Evolutionary conservation across 2,113 vertebrate genomes (phyloP), one percentile per base, ranked within the genome.

Genomic region (Tragulus kanchil): DNA sequence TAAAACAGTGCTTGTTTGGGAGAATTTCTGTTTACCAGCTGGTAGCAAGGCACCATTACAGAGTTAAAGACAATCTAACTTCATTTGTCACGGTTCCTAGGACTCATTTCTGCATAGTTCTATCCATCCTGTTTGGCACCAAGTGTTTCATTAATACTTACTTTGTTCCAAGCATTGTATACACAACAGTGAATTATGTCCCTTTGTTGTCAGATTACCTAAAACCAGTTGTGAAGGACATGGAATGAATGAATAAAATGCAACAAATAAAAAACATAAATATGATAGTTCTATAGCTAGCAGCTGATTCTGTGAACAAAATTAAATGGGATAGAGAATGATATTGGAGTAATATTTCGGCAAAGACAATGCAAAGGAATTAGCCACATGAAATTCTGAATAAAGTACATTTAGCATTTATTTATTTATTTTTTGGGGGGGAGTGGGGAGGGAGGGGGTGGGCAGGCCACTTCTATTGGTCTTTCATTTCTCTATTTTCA

Each of bases 21-120:
- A 95, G 92, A 95, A 90, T 94, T 96, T 56, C 87, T 81, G 2
- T 90, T 79, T 92, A 88, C 59, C 93, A 89, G 62, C 93, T 95
- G 90, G 88, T 96, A 56, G 58, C 42, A 65, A 71, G 52, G 62
- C 54, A 92, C 45, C 31, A 61, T 88, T 90, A 56, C 62, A 82
- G 67, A 96, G 31, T 96, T 88, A 95, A 85, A 86, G 54, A 84
- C 42, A 81, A 64, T 71, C 58, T 96, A 85, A 92, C 67, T 85
- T 88, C 26, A 77, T 85, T 94, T 83, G 88, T 85, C 78, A 45
- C 13, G 69, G 58, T 69, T 69, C 48, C 50, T 64, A 42, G 25
- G 15, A 61, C 52, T 92, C 9, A 81, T 87, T 67, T 69, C 69
- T 25, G 82, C 21, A 81, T 5, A 28, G 16, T 71, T 50, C 64